Evolutionary conservation across 1,140 invertebrate genomes (phyloP), one percentile per base, ranked within the genome.

Genomic region (Papilio polyxenes): DNA sequence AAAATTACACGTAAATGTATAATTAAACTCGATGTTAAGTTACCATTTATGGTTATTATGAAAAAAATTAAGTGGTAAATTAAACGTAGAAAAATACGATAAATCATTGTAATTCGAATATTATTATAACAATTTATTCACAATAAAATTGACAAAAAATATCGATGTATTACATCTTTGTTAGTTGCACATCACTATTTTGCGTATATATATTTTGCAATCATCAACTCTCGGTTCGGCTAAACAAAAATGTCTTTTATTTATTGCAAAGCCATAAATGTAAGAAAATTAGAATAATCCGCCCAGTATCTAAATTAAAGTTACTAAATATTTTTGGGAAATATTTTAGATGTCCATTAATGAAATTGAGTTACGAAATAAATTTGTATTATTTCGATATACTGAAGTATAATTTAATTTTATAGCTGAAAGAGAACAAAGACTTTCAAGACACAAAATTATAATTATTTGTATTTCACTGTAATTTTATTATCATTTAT

Each of bases 181-280:
- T 31, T 13, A 9, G 10, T 72, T 72, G 65, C 65, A 72, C 65
- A 72, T 72, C 31, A 15, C 31, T 72, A 72, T 13, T 37, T 5
- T n/a, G n/a, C n/a, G n/a, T n/a, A n/a, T n/a, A n/a, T 40, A 37
- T 72, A 72, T 72, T 72, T 72, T 37, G 65, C 65, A 72, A 72
- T 13, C 3, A 65, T 9, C 20, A 31, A 65, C 23, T 11, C 65
- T 44, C 40, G 1, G 40, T 7, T 44, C 40, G 31, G 31, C 13
- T 37, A 72, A 6, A 72, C 13, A 72, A 72, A 72, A 72, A 72
- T 72, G 15, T 56, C 0, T 44, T 44, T 59, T 20, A 59, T n/a
- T 20, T 59, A 59, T 59, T n/a, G 11, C 23, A 37, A 23, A 11
- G 13, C 31, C 15, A 56, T 56, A 72, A 37, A 37, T n/a, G n/a